Conservation (phyloP, 2,113 vertebrate species). For the Apistogramma diplotaenia region DNA sequence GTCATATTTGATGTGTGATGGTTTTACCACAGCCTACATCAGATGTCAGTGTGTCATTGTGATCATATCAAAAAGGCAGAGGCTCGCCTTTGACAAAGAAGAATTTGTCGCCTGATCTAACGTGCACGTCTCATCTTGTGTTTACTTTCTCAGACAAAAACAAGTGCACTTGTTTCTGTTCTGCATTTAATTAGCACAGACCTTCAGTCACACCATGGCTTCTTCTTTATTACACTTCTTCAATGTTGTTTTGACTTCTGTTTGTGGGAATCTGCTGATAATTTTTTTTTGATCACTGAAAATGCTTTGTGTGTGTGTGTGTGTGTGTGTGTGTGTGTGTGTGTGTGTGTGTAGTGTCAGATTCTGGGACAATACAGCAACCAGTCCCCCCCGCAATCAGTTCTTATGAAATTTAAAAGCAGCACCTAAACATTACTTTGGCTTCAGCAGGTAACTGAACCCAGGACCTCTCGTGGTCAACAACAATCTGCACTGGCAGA, state of each 20-base stretch:
- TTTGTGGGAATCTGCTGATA: background rate
- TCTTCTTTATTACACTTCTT: slow-evolving; percentile 12
- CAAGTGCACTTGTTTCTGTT: slow-evolving; percentile 19
- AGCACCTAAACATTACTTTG: background rate
- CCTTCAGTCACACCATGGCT: background rate
- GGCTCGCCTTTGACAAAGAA: background rate
- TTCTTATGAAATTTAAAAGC: background rate
- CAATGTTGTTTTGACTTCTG: background rate
- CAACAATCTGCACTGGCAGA: background rate
- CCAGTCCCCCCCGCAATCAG: background rate
- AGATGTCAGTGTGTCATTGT: background rate
- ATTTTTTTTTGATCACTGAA: background rate
- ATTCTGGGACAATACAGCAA: background rate
- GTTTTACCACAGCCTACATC: background rate
- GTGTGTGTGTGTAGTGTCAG: too few species aligned
- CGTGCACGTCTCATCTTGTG: background rate
- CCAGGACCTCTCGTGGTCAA: background rate
- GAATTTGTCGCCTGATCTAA: background rate
- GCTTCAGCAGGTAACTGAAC: background rate
- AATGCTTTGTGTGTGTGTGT: too few species aligned
- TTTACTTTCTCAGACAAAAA: background rate
- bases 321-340: too few species aligned
- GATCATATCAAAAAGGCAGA: background rate
- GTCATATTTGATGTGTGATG: background rate
- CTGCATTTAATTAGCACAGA: slow-evolving; percentile 16